Evolutionary conservation across 2,797 vertebrate species (phyloP).

Genomic region (Darevskia mixta): DNA sequence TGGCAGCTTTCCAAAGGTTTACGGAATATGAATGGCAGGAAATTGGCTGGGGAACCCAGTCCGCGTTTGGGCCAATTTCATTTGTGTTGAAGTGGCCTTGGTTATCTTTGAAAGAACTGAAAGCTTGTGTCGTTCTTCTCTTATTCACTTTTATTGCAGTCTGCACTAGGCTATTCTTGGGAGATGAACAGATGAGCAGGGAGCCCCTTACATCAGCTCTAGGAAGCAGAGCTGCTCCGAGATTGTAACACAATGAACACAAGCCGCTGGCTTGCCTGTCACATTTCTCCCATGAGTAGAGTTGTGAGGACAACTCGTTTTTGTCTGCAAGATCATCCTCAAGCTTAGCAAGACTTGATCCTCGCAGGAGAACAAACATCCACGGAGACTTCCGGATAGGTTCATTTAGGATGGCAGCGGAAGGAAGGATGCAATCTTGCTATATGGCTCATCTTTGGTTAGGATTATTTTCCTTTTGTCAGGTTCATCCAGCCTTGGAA

Average conservation of each 20-base stretch:
- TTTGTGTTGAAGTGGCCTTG: not conserved
- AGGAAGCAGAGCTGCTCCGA: not conserved
- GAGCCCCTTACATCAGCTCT: not conserved
- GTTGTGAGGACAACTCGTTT: not conserved
- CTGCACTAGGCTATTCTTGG: not conserved
- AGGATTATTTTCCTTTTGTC: not conserved
- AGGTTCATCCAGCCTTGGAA: not conserved
- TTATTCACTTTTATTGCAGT: not conserved
- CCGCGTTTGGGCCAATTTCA: not conserved
- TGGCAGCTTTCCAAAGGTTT: not conserved
- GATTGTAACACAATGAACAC: not conserved
- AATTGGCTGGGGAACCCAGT: not conserved
- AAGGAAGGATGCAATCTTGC: not conserved
- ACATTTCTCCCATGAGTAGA: not conserved
- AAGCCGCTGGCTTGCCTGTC: not conserved
- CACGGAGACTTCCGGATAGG: not conserved
- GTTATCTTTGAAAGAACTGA: not conserved
- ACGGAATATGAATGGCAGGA: conserved; percentile 8
- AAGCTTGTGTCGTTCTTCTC: not conserved
- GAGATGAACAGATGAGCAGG: not conserved
- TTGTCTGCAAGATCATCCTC: not conserved
- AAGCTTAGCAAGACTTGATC: not conserved
- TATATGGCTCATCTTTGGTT: not conserved
- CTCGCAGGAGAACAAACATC: too few species aligned
- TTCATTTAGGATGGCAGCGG: not conserved